phyloP scores from a whole-genome alignment of 2,797 vertebrate species.

The Ficedula albicollis region DNA sequence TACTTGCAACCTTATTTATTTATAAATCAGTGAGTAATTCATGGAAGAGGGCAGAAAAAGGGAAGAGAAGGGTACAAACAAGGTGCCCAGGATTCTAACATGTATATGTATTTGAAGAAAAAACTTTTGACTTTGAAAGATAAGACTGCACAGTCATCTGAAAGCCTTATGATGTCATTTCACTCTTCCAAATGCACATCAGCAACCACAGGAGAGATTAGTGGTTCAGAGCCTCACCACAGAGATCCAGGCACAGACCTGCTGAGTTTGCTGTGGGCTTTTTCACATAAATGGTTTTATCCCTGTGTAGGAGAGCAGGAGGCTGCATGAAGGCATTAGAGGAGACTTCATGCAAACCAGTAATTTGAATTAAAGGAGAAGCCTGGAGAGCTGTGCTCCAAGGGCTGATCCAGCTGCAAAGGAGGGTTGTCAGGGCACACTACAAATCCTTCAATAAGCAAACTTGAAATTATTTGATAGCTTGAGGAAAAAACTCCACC shows the following conservation, averaged over 20 bases:
- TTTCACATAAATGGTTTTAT: neutral
- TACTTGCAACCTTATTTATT: neutral
- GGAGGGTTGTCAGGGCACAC: neutral
- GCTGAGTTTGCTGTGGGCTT: neutral
- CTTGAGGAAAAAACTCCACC: fast-evolving
- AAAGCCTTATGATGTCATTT: slow-evolving; percentile 1
- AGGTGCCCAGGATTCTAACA: neutral
- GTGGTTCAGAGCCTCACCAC: neutral
- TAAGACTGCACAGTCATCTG: neutral
- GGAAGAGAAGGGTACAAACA: neutral
- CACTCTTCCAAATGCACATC: neutral
- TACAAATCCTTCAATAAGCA: neutral
- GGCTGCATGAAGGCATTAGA: neutral
- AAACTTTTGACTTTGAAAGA: neutral
- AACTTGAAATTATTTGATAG: neutral
- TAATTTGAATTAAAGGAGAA: neutral
- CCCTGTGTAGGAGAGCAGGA: fast-evolving
- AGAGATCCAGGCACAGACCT: neutral
- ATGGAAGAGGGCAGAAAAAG: neutral
- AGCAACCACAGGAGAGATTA: neutral
- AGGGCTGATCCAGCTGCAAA: neutral
- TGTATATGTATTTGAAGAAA: neutral
- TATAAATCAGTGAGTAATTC: neutral
- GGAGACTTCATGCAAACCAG: neutral
- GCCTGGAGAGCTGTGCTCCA: neutral